Base-by-base conservation (phyloP, 2,888 invertebrate species). In the Meandrusa payeni region DNA sequence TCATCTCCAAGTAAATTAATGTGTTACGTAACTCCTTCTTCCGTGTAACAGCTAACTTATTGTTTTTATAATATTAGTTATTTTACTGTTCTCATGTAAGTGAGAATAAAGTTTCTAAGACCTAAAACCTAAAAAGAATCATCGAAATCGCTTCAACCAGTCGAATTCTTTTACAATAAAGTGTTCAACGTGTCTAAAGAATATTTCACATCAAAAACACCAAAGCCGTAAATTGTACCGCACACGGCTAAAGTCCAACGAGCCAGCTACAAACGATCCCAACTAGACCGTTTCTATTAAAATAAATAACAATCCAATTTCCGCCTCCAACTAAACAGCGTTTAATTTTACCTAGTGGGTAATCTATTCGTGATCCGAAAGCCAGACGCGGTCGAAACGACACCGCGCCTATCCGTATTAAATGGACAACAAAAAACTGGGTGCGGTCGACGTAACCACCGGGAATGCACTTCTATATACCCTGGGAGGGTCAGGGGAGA, bases 301-400 rank as follows among this genome's bases (percentile, higher is more conserved):
- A 37, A 37, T 43, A 43, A 43, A 43, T 36, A 42, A 37, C 31
- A 17, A 7, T 26, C 29, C 37, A 31, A 37, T 50, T 53, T 42
- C 51, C 44, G 27, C 23, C 31, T 34, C 28, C 32, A 45, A 48
- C 53, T 49, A 51, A 47, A 50, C 48, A 52, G 50, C 33, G 50
- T 51, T 59, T 65, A 64, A 70, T 73, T 71, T 67, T 63, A 60
- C 72, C 73, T 66, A 67, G 70, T 61, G 68, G 68, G 67, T 76
- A 76, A 77, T 76, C 69, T 69, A 76, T 72, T 68, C 72, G 66
- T 71, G 74, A 69, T 75, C 64, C 65, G 68, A 69, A 64, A 10
- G 36, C 31, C 34, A 15, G 34, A 22, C 22, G 34, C 23, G 41
- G 41, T 41, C 27, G 20, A 19, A 28, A 23, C 17, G 17, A 19